Conservation (phyloP, 2,797 vertebrate genomes). For the Jordanella pulchra region DNA sequence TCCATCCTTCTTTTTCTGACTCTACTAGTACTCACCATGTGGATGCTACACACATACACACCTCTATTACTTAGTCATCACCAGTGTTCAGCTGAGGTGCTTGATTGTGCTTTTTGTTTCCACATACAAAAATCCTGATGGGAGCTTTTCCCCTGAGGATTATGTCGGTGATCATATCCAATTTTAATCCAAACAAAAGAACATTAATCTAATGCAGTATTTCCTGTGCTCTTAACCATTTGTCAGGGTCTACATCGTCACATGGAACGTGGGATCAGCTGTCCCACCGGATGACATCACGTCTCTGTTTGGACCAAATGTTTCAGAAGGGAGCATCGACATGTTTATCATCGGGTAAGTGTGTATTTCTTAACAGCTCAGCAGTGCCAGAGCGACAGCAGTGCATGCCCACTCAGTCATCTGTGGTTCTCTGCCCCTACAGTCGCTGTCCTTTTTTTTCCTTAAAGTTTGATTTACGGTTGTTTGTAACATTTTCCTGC, state of each 20-base stretch:
- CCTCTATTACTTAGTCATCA: constrained; percentile 53
- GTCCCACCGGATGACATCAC: constrained; percentile 92
- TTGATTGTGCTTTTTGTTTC: constrained; percentile 52
- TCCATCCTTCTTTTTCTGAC: constrained; percentile 13
- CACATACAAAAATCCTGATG: constrained; percentile 30
- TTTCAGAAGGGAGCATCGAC: constrained; percentile 84
- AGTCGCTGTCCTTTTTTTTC: constrained; percentile 21
- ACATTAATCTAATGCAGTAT: constrained; percentile 31
- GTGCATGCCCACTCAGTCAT: constrained; percentile 64
- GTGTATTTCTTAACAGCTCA: constrained; percentile 40
- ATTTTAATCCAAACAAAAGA: constrained; percentile 12
- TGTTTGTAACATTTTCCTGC: constrained; percentile 24
- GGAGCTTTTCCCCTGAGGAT: constrained; percentile 43
- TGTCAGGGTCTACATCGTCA: constrained; percentile 90
- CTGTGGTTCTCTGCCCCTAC: constrained; percentile 42
- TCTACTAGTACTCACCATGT: constrained; percentile 8
- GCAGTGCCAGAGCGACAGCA: constrained; percentile 49
- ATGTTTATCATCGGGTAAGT: constrained; percentile 97
- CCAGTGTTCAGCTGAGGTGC: constrained; percentile 32
- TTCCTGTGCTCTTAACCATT: constrained; percentile 15
- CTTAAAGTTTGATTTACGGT: background rate
- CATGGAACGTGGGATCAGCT: constrained; percentile 96
- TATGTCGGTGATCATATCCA: constrained; percentile 45
- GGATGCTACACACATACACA: constrained; percentile 13
- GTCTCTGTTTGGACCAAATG: constrained; percentile 89